Evolutionary conservation across 1,140 invertebrate species (phyloP), one percentile per base, ranked within the genome.

Genomic region (Trachelipus rathkii): DNA sequence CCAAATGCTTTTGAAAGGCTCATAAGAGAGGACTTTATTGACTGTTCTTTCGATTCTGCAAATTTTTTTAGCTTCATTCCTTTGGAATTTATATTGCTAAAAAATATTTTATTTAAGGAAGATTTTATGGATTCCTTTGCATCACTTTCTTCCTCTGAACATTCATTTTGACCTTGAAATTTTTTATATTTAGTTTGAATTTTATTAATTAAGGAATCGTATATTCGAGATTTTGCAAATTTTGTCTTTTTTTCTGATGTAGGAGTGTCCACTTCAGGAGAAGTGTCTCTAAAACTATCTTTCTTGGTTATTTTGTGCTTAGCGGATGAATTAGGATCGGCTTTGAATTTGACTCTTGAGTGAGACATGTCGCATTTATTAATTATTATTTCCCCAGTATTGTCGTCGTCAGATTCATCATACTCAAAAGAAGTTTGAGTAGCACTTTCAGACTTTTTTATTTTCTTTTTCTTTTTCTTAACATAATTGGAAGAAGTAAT

Each of bases 211-310:
- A 60, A 60, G 11, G 50, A 3, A 13, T 60, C 50, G 19, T 60
- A 60, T 15, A 60, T 60, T 19, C 19, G 50, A 15, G 50, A 15
- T 19, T 13, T 60, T 15, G 50, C 8, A 8, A 60, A 60, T 19
- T 60, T 60, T 60, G 8, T 60, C 19, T 60, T 60, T 60, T 60
- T 60, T 19, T 60, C 50, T 15, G 50, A 60, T 60, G 50, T 60
- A 15, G 50, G 50, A 15, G 50, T 60, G 8, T 60, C 19, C 19
- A 13, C 50, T 19, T 60, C 50, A 60, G 33, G 33, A 33, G 33
- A 33, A 33, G 11, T 60, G 11, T 19, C 50, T 8, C 19, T 60
- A 60, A 60, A 60, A 19, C 19, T 60, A 60, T 60, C 11, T 60
- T 60, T 60, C 50, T 13, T 60, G 50, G 50, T 60, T 60, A 33